phyloP scores from a whole-genome alignment of 1,140 invertebrate genomes.

The Caenorhabditis remanei region DNA sequence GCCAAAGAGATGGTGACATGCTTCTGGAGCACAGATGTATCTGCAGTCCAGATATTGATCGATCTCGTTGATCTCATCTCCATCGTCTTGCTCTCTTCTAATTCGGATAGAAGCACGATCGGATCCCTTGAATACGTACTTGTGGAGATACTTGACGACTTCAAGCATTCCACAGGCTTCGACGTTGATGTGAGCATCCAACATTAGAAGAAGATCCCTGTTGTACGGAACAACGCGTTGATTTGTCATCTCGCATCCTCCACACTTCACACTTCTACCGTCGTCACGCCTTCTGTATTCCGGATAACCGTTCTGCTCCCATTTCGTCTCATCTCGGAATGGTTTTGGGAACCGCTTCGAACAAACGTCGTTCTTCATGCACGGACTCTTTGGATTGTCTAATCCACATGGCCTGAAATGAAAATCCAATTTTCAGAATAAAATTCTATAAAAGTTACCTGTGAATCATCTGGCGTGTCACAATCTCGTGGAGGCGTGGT shows the following conservation, averaged over 20 bases:
- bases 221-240: constrained; percentile 52
- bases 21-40: neutral
- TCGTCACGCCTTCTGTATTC: constrained; percentile 31
- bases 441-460: neutral
- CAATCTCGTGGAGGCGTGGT: constrained; percentile 8
- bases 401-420: neutral
- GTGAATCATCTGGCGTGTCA: constrained; percentile 34
- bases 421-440: neutral
- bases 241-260: neutral
- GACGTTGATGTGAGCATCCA: constrained; percentile 31
- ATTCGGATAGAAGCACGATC: neutral
- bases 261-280: neutral
- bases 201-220: neutral
- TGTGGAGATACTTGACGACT: neutral
- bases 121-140: neutral
- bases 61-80: neutral
- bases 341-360: constrained; percentile 32
- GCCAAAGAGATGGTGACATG: neutral
- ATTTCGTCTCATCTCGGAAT: constrained; percentile 24
- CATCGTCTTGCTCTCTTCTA: neutral
- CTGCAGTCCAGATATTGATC: neutral
- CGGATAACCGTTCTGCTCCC: constrained; percentile 44
- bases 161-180: neutral
- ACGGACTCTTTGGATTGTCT: neutral
- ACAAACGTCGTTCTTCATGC: constrained; percentile 1